Percentiles rank a stretch among this genome's conserved stretches.
Evolutionary conservation across 2,797 vertebrate species (phyloP).

Genomic region (Leontopithecus rosalia): DNA sequence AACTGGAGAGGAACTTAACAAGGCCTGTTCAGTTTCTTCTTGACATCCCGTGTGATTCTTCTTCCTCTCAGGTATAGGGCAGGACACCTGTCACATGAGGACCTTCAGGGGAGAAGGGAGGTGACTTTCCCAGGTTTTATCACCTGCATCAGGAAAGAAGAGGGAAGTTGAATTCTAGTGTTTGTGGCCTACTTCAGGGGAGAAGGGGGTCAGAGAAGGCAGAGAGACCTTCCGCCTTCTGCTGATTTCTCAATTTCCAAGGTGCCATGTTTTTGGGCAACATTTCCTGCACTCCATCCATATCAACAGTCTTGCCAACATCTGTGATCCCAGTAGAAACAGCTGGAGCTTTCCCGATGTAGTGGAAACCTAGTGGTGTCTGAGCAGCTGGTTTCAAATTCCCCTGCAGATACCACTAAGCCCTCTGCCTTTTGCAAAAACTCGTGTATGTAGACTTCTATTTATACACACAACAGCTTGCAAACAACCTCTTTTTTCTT

Average conservation of each 20-base stretch:
- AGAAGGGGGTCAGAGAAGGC: not conserved
- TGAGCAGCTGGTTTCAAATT: not conserved
- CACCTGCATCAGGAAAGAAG: not conserved
- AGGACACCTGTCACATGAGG: not conserved
- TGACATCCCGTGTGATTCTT: not conserved
- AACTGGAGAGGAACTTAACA: not conserved
- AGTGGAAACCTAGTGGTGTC: not conserved
- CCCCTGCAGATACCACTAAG: not conserved
- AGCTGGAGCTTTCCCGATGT: not conserved
- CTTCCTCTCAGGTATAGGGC: not conserved
- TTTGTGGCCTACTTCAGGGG: not conserved
- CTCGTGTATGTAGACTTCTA: not conserved
- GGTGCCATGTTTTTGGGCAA: not conserved
- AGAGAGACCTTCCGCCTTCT: too few species aligned
- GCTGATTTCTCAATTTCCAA: not conserved
- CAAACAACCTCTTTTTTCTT: not conserved
- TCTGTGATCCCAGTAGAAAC: not conserved
- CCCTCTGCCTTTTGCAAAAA: not conserved
- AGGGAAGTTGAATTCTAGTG: not conserved
- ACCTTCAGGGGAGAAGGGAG: not conserved
- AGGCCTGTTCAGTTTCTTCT: not conserved
- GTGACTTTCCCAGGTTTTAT: not conserved
- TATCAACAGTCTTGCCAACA: not conserved
- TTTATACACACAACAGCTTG: not conserved
- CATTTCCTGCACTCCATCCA: not conserved